Evolutionary conservation across 2,113 vertebrate species (phyloP), one percentile per base, ranked within the genome.

Genomic region (Myxocyprinus asiaticus): DNA sequence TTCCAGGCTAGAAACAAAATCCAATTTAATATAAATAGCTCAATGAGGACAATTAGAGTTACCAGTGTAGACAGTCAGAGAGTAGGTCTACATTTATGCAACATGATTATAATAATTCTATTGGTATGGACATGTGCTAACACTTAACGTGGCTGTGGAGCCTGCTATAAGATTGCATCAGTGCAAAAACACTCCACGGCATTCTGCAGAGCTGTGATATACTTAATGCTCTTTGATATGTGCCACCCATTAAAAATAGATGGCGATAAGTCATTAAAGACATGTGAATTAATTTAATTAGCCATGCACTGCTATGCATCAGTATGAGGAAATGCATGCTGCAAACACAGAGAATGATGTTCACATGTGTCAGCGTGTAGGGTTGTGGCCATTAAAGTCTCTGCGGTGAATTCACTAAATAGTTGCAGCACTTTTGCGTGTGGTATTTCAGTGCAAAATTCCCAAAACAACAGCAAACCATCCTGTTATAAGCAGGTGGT

Each of bases 281-380:
- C 90, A 88, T 92, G 82, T 80, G 90, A 92, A 92, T 92, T 92
- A 92, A 92, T 91, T 90, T 92, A 91, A 92, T 93, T 92, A 92
- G 90, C 72, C 71, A 64, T 76, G 76, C 12, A 86, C 82, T 22
- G 22, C 22, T 33, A 33, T 33, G 22, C 22, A 33, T 33, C 22
- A 33, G 22, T 3, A 33, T 56, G 71, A 66, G 67, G 67, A 78
- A 72, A 80, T 15, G 80, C 64, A 81, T 83, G 83, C 85, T 83
- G 88, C 86, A 89, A 91, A 90, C 87, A 89, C 82, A 88, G 85
- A 86, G 86, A 87, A 76, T 62, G 84, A 78, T 72, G 61, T 85
- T 88, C 84, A 90, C 76, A 84, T 79, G 82, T 82, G 78, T 67
- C 82, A 89, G 85, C 33, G 82, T 75, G 67, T 67, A 61, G 55